A percentile compares a stretch with the other conserved stretches of the same genome.
Evolutionary conservation across 1,140 invertebrate species (phyloP).

Genomic region (Drosophila lacertosa): DNA sequence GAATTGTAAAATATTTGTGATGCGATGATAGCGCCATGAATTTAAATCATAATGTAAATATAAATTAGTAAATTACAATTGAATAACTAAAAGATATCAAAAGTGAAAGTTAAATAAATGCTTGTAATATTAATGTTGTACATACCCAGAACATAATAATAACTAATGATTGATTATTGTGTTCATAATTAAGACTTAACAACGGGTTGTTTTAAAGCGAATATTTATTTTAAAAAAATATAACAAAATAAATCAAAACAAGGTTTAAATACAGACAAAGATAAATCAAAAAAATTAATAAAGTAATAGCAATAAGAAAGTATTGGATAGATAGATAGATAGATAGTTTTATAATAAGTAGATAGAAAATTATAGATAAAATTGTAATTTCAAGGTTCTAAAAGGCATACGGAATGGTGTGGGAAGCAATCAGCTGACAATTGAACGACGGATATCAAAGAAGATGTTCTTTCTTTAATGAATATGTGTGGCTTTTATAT

Average conservation of each 20-base stretch:
- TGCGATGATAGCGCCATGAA: constrained; percentile 81
- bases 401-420: constrained; percentile 84
- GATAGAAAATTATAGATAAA: constrained; percentile 39
- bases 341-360: constrained; percentile 24
- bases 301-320: constrained; percentile 3
- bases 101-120: constrained; percentile 1
- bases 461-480: constrained; percentile 45
- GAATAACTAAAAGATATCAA: constrained; percentile 20
- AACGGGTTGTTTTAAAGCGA: constrained; percentile 3
- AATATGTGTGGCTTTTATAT: constrained; percentile 57
- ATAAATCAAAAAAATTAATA: constrained; percentile 28
- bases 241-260: constrained; percentile 17
- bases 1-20: constrained; percentile 61
- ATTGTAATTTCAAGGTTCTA: constrained; percentile 82
- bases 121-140: constrained; percentile 36
- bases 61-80: constrained; percentile 33
- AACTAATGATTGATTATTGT: constrained; percentile 78
- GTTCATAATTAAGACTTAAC: constrained; percentile 15
- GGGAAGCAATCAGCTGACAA: constrained; percentile 84
- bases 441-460: constrained; percentile 81
- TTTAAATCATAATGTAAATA: constrained; percentile 61
- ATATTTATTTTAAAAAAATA: constrained; percentile 26
- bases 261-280: constrained; percentile 24
- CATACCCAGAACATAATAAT: constrained; percentile 55
- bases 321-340: constrained; percentile 30